Percentiles rank a stretch among this genome's conserved stretches.
Evolutionary conservation across 2,113 vertebrate genomes (phyloP).

Genomic region (Pituophis catenifer): DNA sequence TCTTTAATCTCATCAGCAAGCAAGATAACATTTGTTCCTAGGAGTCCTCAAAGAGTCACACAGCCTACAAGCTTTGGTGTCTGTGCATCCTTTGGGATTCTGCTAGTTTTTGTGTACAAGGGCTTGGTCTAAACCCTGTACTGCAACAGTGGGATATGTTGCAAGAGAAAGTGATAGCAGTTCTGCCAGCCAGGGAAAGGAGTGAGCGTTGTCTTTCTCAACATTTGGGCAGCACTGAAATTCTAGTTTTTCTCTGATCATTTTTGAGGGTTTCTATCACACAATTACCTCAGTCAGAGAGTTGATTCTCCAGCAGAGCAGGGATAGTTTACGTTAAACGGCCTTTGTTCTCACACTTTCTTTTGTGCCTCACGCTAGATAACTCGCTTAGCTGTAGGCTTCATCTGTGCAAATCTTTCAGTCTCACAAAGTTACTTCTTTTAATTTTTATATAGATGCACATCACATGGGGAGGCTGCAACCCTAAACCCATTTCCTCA

Average conservation of each 20-base stretch:
- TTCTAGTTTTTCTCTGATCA: conserved; percentile 4
- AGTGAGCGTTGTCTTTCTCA: background rate
- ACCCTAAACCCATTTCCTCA: background rate
- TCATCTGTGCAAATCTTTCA: background rate
- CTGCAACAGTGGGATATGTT: background rate
- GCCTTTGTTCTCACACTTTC: background rate
- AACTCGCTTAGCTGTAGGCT: background rate
- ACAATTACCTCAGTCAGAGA: background rate
- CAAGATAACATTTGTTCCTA: background rate
- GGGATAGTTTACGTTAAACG: background rate
- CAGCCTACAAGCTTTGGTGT: fast-evolving
- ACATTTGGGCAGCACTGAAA: background rate
- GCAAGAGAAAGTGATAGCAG: background rate
- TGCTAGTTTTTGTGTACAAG: fast-evolving
- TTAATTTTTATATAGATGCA: background rate
- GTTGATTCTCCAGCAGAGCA: fast-evolving
- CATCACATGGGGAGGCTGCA: background rate
- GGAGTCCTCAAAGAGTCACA: background rate
- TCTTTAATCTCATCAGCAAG: background rate
- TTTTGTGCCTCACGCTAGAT: conserved; percentile 23
- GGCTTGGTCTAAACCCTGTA: fast-evolving
- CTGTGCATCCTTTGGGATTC: background rate
- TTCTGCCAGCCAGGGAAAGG: background rate
- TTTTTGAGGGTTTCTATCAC: background rate
- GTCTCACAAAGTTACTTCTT: background rate